These are phyloP conservation scores for Trachops cirrhosus DNA, from an alignment of 2,797 vertebrate genomes.

Conservation along the genomic window DNA sequence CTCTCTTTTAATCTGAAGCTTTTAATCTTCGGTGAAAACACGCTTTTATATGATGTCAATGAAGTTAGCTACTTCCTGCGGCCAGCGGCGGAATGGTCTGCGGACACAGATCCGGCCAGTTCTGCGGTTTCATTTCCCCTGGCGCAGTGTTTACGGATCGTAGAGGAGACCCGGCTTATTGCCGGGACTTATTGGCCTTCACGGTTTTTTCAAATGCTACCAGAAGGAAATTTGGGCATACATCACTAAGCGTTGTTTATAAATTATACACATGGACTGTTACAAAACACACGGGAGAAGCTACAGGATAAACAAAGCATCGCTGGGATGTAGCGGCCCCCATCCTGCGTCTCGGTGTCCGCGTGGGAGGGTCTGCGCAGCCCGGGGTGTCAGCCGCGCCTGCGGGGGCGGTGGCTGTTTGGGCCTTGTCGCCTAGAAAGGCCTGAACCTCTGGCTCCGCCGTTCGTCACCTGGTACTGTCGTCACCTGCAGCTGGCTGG, in stretches of 20 bases:
- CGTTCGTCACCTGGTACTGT: neutral
- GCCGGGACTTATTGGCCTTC: neutral
- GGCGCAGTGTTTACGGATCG: neutral
- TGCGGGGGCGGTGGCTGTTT: neutral
- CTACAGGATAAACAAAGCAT: neutral
- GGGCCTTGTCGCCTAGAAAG: neutral
- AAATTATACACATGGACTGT: neutral
- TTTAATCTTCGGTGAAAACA: neutral
- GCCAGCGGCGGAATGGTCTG: neutral
- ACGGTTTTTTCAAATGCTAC: neutral
- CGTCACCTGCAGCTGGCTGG: neutral
- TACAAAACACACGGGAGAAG: neutral
- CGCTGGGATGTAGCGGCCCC: neutral
- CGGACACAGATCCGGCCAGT: neutral
- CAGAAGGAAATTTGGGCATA: neutral
- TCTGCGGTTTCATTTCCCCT: neutral
- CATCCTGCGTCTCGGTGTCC: neutral
- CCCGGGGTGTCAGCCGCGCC: too few relatives aligned
- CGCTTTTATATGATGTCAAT: neutral
- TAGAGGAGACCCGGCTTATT: neutral
- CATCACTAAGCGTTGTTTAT: neutral
- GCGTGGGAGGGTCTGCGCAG: neutral
- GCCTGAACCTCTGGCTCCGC: neutral
- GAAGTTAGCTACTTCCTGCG: neutral
- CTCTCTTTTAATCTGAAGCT: neutral